Base-by-base conservation (phyloP, 1,140 invertebrate genomes). In the Euura saliciscinereae region DNA sequence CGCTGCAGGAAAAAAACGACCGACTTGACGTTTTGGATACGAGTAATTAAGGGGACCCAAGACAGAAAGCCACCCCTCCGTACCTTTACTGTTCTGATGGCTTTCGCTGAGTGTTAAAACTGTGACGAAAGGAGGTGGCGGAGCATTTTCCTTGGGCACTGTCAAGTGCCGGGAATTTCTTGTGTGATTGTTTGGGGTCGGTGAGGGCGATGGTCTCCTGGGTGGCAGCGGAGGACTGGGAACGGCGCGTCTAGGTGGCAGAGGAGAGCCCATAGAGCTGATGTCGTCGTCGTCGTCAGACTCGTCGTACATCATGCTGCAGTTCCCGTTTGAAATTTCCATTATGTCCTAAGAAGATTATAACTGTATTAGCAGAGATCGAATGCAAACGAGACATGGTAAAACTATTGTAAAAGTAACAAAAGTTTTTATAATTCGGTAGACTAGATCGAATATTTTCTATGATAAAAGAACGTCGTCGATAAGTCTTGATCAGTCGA, bases 171-270 rank as follows among this genome's bases (percentile, higher is more conserved):
- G 79, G 43, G 81, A 80, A 66, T 86, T 86, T 72, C 83, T 77
- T 1, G 79, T 66, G 44, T 84, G 82, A 73, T 78, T 81, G 69
- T 80, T 83, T 3, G 84, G 80, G 42, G 84, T 84, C 0, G 85
- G 85, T 3, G 84, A 86, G 0, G 92, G 92, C 6, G 92, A 92
- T 3, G 89, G 87, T 79, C 91, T 90, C 73, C 92, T 83, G 10
- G 92, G 92, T 70, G 92, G 91, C 45, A 94, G 83, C 13, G 91
- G 90, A 8, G 92, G 91, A 72, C 91, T 91, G 46, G 85, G 83
- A 6, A 83, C 82, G 10, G 85, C 83, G 71, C 82, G 88, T 75
- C 88, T 87, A 2, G 84, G 70, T 45, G 76, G 77, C 4, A 82
- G 74, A 0, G 86, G 85, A 28, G 86, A 87, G 73, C 79, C 90